A percentile compares a stretch with the other conserved stretches of the same genome.
Conservation (phyloP, 2,797 vertebrate species). For the Anniella stebbinsi region DNA sequence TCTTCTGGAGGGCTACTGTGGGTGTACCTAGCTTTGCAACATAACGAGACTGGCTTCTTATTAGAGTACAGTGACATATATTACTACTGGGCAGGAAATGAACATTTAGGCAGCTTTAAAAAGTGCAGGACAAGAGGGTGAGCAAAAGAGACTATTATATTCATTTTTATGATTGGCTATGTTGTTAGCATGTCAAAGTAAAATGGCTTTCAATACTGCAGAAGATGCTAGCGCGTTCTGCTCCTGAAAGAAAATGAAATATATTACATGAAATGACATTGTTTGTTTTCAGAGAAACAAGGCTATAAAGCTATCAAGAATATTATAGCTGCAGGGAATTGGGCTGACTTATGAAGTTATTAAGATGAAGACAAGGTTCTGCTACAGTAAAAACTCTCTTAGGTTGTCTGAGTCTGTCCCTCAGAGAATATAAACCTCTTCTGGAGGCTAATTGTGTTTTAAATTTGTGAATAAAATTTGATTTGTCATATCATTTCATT, state of each 20-base stretch:
- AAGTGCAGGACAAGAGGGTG: not conserved
- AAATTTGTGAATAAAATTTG: conserved; percentile 2
- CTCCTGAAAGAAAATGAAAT: conserved; percentile 5
- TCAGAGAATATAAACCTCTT: conserved; percentile 11
- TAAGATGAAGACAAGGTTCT: conserved; percentile 25
- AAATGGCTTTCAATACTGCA: conserved; percentile 2
- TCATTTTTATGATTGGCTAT: conserved; percentile 2
- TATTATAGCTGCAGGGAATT: conserved; percentile 12
- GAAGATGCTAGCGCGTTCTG: not conserved
- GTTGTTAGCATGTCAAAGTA: conserved; percentile 10
- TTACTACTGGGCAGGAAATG: conserved; percentile 49
- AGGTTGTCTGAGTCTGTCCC: not conserved
- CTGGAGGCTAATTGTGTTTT: conserved; percentile 15
- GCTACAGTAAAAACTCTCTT: not conserved
- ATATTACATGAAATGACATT: not conserved
- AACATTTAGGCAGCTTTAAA: conserved; percentile 46
- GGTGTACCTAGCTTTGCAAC: conserved; percentile 59
- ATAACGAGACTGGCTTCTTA: conserved; percentile 74
- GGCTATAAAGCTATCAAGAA: conserved; percentile 16
- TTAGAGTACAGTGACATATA: conserved; percentile 65
- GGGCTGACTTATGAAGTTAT: conserved; percentile 23
- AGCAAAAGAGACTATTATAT: not conserved
- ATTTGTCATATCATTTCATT: conserved; percentile 29
- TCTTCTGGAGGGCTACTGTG: conserved; percentile 67
- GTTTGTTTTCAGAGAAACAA: conserved; percentile 21